Percentiles rank a stretch among this genome's conserved stretches.
phyloP scores from a whole-genome alignment of 2,113 vertebrate genomes.

The Lepisosteus oculatus region DNA sequence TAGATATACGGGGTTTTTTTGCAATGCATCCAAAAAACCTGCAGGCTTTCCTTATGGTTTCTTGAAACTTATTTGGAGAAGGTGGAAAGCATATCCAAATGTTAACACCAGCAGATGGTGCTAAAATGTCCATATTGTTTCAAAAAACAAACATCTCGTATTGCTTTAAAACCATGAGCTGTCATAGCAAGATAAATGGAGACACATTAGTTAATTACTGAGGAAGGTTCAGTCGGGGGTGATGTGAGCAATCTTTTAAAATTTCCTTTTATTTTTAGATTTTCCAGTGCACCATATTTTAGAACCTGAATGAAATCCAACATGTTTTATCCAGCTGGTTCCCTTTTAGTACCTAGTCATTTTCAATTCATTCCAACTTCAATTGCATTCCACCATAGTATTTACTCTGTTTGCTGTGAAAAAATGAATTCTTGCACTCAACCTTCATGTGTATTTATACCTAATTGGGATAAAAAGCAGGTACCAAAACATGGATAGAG shows the following conservation, averaged over 20 bases:
- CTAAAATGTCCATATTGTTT: slow-evolving; percentile 70
- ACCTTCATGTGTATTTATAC: slow-evolving; percentile 24
- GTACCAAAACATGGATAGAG: no score
- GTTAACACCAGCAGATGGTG: slow-evolving; percentile 83
- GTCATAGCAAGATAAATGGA: slow-evolving; percentile 78
- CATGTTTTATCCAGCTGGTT: slow-evolving; percentile 46
- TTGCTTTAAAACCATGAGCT: slow-evolving; percentile 79
- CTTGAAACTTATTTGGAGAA: not conserved
- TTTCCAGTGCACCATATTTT: slow-evolving; percentile 49
- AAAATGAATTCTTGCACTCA: slow-evolving; percentile 39
- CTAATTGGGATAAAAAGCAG: slow-evolving; percentile 23
- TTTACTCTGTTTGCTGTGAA: slow-evolving; percentile 36
- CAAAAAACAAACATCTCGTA: slow-evolving; percentile 59
- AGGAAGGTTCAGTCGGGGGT: slow-evolving; percentile 71
- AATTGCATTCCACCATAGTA: slow-evolving; percentile 40
- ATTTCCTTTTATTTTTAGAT: slow-evolving; percentile 45
- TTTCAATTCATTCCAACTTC: slow-evolving; percentile 26
- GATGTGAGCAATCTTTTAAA: slow-evolving; percentile 57
- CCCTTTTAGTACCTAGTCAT: slow-evolving; percentile 57
- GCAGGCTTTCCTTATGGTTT: no score
- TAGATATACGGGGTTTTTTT: no score
- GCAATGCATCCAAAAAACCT: no score
- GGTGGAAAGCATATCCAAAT: slow-evolving; percentile 47
- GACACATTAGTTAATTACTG: slow-evolving; percentile 75
- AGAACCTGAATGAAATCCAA: slow-evolving; percentile 38